Evolutionary conservation across 2,888 invertebrate genomes (phyloP), one percentile per base, ranked within the genome.

Genomic region (Phortica magna): DNA sequence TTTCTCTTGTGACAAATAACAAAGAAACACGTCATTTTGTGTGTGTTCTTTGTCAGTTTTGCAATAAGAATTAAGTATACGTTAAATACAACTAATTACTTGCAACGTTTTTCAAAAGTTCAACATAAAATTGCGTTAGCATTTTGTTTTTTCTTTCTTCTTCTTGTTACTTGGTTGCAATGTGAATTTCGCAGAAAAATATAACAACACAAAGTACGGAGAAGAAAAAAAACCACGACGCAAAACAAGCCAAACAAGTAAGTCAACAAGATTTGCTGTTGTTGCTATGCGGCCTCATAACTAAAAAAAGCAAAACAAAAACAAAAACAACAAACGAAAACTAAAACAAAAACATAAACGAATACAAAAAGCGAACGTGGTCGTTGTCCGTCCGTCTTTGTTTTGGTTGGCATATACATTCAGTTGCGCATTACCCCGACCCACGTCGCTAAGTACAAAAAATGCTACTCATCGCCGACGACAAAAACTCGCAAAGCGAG

Each of bases 241-340:
- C 17, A 75, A 78, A 55, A 77, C 80, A 83, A 82, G 80, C 81
- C 81, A 83, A 83, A 80, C 82, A 83, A 83, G 81, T 82, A 74
- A 76, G 7, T 41, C 41, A 74, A 77, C 59, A 78, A 76, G 80
- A 78, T 31, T 53, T n/a, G 53, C 53, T 72, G 48, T 70, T 83
- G 85, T 85, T 85, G 88, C 85, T 72, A 85, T 39, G 85, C 82
- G 80, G 71, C 85, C 83, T 81, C 85, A 57, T 43, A 75, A 75
- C 19, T 59, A 9, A 59, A 65, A 12, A 9, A 59, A 17, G 17
- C 17, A 59, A 17, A 59, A 9, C 7, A 55, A 14, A 55, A 1
- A 55, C 19, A 17, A 41, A 42, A 67, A 67, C 10, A 67, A 17
- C 12, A 42, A 67, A 67, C 10, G 42, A 31, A 31, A 31, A 31